phyloP scores from a whole-genome alignment of 2,113 vertebrate species.

The Rousettus leschenaultii region DNA sequence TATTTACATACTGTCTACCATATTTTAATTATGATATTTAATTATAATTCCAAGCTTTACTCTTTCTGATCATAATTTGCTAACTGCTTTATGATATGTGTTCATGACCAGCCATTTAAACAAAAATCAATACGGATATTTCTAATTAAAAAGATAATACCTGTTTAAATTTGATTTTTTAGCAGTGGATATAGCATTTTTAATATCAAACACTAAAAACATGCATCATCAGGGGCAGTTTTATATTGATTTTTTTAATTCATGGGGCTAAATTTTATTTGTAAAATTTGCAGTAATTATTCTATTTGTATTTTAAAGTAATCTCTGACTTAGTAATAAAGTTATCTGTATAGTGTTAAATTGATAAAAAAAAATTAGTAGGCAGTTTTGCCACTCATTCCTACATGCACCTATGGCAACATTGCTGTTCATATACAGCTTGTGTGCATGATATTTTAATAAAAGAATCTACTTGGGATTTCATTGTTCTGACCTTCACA shows the following conservation, averaged over 20 bases:
- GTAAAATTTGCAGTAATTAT: background rate
- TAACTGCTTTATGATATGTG: background rate
- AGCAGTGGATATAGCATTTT: background rate
- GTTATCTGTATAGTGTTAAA: background rate
- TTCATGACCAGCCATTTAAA: background rate
- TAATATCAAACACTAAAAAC: background rate
- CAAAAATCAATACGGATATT: background rate
- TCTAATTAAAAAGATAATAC: background rate
- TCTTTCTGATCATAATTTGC: background rate
- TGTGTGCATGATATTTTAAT: background rate
- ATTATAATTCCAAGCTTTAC: background rate
- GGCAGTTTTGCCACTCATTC: background rate
- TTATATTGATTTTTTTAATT: background rate
- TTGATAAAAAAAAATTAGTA: background rate
- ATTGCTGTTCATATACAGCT: background rate
- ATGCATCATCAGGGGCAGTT: background rate
- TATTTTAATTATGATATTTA: constrained; percentile 15
- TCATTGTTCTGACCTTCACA: background rate
- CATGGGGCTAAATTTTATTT: background rate
- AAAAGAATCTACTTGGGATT: background rate
- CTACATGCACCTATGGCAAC: background rate
- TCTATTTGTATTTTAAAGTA: background rate
- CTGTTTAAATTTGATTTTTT: background rate
- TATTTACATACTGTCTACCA: background rate
- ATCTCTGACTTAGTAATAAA: background rate